phyloP scores from a whole-genome alignment of 2,888 invertebrate species.

The Cyclophora punctaria region DNA sequence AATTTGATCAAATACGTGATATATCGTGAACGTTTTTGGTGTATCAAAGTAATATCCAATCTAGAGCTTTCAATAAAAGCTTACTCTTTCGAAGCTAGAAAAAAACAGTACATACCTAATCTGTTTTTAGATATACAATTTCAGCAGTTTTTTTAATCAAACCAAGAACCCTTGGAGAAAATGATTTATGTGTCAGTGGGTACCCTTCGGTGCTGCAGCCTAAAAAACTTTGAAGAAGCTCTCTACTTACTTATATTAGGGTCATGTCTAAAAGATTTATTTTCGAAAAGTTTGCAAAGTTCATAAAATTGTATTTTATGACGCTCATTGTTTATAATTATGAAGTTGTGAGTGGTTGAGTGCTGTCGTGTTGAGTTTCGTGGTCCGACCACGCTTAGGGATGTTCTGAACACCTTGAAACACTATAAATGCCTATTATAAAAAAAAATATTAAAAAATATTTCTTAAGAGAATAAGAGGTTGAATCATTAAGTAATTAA shows the following conservation, averaged over 20 bases:
- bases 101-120: too few relatives aligned
- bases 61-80: too few relatives aligned
- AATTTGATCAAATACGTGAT: too few relatives aligned
- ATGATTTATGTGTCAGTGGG: slow-evolving; percentile 19
- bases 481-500: too few relatives aligned
- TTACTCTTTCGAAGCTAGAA: too few relatives aligned
- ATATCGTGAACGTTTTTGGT: too few relatives aligned
- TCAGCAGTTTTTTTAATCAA: slow-evolving; percentile 17
- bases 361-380: not conserved
- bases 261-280: slow-evolving; percentile 19
- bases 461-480: too few relatives aligned
- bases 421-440: too few relatives aligned
- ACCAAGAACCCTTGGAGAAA: slow-evolving; percentile 12
- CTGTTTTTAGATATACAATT: not conserved
- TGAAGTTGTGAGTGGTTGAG: slow-evolving; percentile 8
- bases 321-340: slow-evolving; percentile 21
- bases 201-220: slow-evolving; percentile 11
- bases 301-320: slow-evolving; percentile 21
- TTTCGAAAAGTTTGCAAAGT: slow-evolving; percentile 17
- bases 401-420: too few relatives aligned
- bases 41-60: too few relatives aligned
- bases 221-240: slow-evolving; percentile 15
- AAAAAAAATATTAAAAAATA: too few relatives aligned
- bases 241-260: slow-evolving; percentile 8
- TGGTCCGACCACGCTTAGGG: too few relatives aligned